phyloP scores from a whole-genome alignment of 92 coral and sea anemone species.

The Palythoa grandis region DNA sequence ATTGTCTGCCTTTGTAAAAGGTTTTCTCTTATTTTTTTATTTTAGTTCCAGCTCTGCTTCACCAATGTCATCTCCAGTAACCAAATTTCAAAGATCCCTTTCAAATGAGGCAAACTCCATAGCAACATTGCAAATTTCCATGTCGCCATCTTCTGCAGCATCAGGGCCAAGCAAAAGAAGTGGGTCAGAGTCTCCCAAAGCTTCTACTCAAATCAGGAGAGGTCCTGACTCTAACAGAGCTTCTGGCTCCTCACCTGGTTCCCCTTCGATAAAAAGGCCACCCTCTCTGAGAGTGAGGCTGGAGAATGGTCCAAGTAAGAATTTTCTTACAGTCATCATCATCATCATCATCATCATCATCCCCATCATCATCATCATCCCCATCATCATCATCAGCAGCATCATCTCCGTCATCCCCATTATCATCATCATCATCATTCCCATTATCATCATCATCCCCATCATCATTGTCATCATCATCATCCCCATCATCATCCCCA shows the following conservation, averaged over 20 bases:
- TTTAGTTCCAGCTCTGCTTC: constrained; percentile 32
- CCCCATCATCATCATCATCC: too few species aligned
- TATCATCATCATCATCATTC: too few species aligned
- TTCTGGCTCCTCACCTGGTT: not conserved
- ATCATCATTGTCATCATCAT: too few species aligned
- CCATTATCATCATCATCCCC: too few species aligned
- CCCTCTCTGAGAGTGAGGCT: constrained; percentile 17
- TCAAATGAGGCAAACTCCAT: not conserved
- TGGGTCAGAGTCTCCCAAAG: constrained; percentile 26
- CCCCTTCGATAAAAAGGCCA: constrained; percentile 3
- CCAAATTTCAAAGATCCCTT: constrained; percentile 19
- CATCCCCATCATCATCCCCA: too few species aligned
- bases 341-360: not conserved
- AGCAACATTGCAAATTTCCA: constrained; percentile 7
- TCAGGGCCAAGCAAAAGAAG: not conserved
- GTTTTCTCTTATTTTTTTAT: not conserved
- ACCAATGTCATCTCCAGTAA: constrained; percentile 4
- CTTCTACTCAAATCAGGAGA: constrained; percentile 10
- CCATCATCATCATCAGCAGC: too few species aligned
- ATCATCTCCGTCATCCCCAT: too few species aligned
- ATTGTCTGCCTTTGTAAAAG: not conserved
- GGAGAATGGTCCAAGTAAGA: constrained; percentile 15
- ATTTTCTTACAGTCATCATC: not conserved
- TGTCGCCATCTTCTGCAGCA: not conserved
- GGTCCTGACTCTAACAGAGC: constrained; percentile 6